These are phyloP conservation scores for Dasyurus viverrinus DNA, from an alignment of 2,113 vertebrate species.

Conservation along the genomic window DNA sequence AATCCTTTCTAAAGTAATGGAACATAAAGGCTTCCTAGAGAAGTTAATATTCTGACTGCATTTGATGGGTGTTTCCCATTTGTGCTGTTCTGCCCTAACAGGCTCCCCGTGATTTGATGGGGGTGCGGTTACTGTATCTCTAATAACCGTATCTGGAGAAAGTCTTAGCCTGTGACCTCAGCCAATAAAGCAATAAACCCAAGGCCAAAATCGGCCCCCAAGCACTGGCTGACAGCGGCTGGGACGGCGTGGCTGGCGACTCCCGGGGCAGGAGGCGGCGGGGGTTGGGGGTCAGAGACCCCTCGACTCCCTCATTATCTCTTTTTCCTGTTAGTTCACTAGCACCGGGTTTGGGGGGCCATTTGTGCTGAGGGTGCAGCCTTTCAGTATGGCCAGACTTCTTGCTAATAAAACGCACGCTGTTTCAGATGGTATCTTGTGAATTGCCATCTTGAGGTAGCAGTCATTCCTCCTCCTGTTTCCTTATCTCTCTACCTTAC, in stretches of 20 bases:
- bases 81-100: conserved; percentile 67
- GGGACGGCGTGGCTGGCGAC: background rate
- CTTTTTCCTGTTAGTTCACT: conserved; percentile 13
- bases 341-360: background rate
- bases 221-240: background rate
- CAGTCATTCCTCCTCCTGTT: background rate
- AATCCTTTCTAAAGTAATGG: conserved; percentile 79
- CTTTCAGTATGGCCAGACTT: conserved; percentile 14
- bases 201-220: conserved; percentile 8
- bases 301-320: background rate
- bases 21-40: conserved; percentile 75
- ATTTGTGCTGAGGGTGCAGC: conserved; percentile 33
- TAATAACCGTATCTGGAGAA: conserved; percentile 51
- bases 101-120: conserved; percentile 53
- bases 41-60: conserved; percentile 75
- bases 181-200: conserved; percentile 40
- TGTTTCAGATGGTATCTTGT: background rate
- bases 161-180: conserved; percentile 51
- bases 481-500: background rate
- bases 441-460: background rate
- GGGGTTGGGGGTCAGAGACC: background rate
- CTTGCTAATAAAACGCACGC: background rate
- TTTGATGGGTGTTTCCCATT: conserved; percentile 77
- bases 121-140: conserved; percentile 48
- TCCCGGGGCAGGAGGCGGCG: background rate